A percentile compares a stretch with the other conserved stretches of the same genome.
Evolutionary conservation across 2,113 vertebrate species (phyloP).

Genomic region (Pitta sordida): DNA sequence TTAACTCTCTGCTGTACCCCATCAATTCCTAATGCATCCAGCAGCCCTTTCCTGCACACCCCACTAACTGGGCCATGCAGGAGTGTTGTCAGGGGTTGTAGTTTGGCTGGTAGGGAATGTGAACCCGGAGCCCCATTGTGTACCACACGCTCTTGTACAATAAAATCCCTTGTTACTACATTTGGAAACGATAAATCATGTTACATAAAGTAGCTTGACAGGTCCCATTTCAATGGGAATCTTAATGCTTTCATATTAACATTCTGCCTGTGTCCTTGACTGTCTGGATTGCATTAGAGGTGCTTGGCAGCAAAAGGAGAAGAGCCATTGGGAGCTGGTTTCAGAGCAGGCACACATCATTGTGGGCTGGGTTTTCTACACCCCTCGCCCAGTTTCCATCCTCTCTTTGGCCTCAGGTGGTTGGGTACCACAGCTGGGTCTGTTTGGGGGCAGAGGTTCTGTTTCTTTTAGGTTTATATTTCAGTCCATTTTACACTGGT

Average conservation of each 20-base stretch:
- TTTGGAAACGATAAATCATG: conserved; percentile 59
- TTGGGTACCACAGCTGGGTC: neutral
- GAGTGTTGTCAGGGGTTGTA: neutral
- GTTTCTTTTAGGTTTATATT: neutral
- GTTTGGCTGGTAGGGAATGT: neutral
- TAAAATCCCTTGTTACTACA: conserved; percentile 60
- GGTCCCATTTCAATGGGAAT: conserved; percentile 57
- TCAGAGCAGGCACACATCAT: neutral
- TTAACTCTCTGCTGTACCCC: neutral
- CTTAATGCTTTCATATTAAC: conserved; percentile 64
- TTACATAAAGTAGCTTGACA: conserved; percentile 64
- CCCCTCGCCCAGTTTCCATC: neutral
- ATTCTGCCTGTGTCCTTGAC: conserved; percentile 50
- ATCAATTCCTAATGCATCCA: neutral
- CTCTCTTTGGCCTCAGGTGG: neutral
- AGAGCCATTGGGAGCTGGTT: conserved; percentile 12
- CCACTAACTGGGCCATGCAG: neutral
- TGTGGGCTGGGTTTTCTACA: neutral
- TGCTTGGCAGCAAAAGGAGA: conserved; percentile 51
- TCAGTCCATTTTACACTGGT: neutral
- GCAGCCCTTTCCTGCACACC: neutral
- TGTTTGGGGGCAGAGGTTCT: neutral
- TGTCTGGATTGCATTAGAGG: conserved; percentile 58
- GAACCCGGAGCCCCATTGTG: neutral
- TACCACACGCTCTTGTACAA: conserved; percentile 39